Evolutionary conservation across 2,888 invertebrate genomes (phyloP), one percentile per base, ranked within the genome.

Genomic region (Adelphocoris suturalis): DNA sequence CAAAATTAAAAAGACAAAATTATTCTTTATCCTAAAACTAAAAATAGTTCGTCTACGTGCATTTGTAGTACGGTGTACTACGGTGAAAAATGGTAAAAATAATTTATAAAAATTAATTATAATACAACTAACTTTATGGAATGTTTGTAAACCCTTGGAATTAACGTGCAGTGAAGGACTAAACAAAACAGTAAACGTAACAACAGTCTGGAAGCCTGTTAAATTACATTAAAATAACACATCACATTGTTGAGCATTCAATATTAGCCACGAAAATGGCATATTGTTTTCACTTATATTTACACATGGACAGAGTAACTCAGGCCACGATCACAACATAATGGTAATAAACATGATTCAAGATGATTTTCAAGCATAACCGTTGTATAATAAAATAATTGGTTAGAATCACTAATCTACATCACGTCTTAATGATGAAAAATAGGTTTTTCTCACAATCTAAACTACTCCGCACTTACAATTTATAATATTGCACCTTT

Each of bases 171-270:
- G 11, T 5, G 68, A 27, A 68, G 23, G 23, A 68, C 7, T 68
- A 68, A 23, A 27, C 13, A 27, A 23, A 68, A 68, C 27, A 68
- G 68, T 68, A 23, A 23, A 68, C 19, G 78, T 78, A 78, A 78
- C 47, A 78, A 78, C 78, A 46, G 76, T 76, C 76, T 76, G 11
- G 14, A 46, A 46, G 28, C 11, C 19, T n/a, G 78, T 78, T 78
- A 1, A 47, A 46, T 78, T 78, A 78, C 78, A 19, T 47, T 78
- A n/a, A 47, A 28, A 78, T 37, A 47, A 14, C 16, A 46, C 37
- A 78, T 78, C 78, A 78, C 78, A 78, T n/a, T 78, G 46, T 78
- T 78, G 78, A 78, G 78, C 78, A 78, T 78, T 78, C 11, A 19
- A 68, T 68, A 68, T 68, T 19, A 68, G 23, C 68, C 68, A 68